phyloP scores from a whole-genome alignment of 1,140 invertebrate species.

The Rhyzopertha dominica region DNA sequence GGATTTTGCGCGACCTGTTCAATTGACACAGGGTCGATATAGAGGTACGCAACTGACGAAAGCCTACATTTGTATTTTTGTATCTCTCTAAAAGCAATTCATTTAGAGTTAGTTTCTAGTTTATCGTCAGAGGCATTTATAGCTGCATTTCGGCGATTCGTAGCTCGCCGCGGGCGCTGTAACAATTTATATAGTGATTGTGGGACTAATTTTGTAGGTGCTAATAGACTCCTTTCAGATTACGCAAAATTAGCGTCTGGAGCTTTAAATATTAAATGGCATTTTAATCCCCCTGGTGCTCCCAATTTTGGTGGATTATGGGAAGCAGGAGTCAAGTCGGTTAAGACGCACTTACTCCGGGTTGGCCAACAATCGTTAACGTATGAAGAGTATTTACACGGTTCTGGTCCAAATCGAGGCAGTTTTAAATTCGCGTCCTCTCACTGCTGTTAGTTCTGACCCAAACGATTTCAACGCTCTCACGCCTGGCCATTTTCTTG shows the following conservation, averaged over 20 bases:
- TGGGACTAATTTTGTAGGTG: slow-evolving; percentile 41
- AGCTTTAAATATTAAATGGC: slow-evolving; percentile 1
- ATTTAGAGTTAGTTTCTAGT: too few species aligned
- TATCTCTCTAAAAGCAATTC: too few species aligned
- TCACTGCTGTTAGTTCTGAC: too few species aligned
- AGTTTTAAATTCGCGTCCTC: too few species aligned
- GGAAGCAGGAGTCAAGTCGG: slow-evolving; percentile 38
- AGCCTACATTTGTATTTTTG: too few species aligned
- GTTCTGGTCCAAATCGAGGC: slow-evolving; percentile 28
- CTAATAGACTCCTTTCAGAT: slow-evolving; percentile 17
- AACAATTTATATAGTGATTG: slow-evolving; percentile 31
- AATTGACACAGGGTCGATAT: too few species aligned
- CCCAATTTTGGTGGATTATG: slow-evolving; percentile 36
- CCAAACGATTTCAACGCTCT: too few species aligned
- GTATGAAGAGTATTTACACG: slow-evolving; percentile 22
- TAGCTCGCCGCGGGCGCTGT: slow-evolving; percentile 23
- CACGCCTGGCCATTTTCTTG: too few species aligned
- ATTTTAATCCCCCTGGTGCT: slow-evolving; percentile 22
- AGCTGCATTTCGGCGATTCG: slow-evolving; percentile 26
- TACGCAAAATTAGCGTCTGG: background rate
- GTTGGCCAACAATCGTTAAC: slow-evolving; percentile 14
- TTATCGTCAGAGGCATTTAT: slow-evolving; percentile 32
- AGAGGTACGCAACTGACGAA: too few species aligned
- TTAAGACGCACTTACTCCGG: slow-evolving; percentile 27
- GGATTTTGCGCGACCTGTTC: too few species aligned